Conservation (phyloP, 2,888 invertebrate species). For the Antitype chi region DNA sequence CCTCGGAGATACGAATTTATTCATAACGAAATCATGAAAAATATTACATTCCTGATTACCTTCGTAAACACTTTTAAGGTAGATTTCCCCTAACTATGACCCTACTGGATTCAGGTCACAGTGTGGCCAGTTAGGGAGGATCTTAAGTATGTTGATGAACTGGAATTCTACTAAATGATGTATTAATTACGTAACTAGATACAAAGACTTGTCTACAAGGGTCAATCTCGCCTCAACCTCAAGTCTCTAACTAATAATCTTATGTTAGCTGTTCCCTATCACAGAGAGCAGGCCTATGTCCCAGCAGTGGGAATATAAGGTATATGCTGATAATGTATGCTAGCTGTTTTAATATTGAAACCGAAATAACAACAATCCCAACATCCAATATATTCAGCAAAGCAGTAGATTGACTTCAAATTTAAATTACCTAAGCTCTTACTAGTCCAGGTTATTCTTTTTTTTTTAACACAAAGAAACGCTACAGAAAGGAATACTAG, state of each 20-base stretch:
- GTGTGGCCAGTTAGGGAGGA: not conserved
- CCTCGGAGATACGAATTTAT: slow-evolving; percentile 50
- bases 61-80: slow-evolving; percentile 44
- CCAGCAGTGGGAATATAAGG: too few species aligned
- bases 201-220: not conserved
- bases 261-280: not conserved
- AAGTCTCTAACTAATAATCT: not conserved
- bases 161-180: slow-evolving; percentile 5
- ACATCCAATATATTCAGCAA: not conserved
- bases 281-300: too few species aligned
- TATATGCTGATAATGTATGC: too few species aligned
- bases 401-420: not conserved
- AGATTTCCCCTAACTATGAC: slow-evolving; percentile 2
- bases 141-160: not conserved
- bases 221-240: not conserved
- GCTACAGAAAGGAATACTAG: not conserved
- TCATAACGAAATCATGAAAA: slow-evolving; percentile 53
- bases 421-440: not conserved
- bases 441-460: not conserved
- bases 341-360: not conserved
- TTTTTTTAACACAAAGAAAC: not conserved
- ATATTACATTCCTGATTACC: slow-evolving; percentile 62
- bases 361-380: not conserved
- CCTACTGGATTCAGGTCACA: not conserved
- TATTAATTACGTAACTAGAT: not conserved